Conservation (phyloP, 2,113 vertebrate genomes). For the Plectropomus leopardus region DNA sequence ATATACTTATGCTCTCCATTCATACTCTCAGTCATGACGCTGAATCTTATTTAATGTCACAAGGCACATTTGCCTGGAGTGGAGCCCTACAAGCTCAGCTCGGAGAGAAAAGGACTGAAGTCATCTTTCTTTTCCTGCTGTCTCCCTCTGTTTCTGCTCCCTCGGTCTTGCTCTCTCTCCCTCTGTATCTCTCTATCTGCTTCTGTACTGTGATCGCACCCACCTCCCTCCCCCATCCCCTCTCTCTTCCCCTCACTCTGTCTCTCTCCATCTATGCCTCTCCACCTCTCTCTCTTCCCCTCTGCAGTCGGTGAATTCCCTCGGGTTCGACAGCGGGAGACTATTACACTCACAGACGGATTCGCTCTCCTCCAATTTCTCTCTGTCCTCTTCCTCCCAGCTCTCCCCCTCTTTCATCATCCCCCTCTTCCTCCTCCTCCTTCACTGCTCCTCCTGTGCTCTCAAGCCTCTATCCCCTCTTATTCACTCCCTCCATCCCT, state of each 20-base stretch:
- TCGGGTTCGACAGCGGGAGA: constrained; percentile 81
- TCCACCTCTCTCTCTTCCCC: constrained; percentile 45
- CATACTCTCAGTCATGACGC: constrained; percentile 59
- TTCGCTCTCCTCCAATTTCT: constrained; percentile 84
- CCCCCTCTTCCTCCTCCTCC: constrained; percentile 26
- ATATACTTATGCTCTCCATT: constrained; percentile 63
- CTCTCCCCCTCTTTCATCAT: constrained; percentile 69
- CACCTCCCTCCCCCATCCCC: neutral
- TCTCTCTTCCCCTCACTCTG: neutral
- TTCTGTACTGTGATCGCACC: constrained; percentile 39
- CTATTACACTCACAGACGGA: constrained; percentile 85
- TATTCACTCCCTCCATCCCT: constrained; percentile 45
- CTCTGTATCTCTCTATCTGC: constrained; percentile 58
- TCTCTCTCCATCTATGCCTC: constrained; percentile 19
- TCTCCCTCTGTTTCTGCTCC: constrained; percentile 39
- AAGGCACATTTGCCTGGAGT: constrained; percentile 67
- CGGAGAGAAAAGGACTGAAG: constrained; percentile 51
- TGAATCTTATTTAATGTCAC: constrained; percentile 72
- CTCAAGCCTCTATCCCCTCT: constrained; percentile 34
- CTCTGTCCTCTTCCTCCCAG: constrained; percentile 76
- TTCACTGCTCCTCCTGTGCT: constrained; percentile 22
- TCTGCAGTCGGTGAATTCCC: constrained; percentile 80
- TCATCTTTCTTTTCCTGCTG: constrained; percentile 61
- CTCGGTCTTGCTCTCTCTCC: neutral
- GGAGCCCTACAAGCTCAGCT: constrained; percentile 56